These are phyloP conservation scores for Semicossyphus pulcher DNA, from an alignment of 2,113 vertebrate genomes.

Conservation along the genomic window DNA sequence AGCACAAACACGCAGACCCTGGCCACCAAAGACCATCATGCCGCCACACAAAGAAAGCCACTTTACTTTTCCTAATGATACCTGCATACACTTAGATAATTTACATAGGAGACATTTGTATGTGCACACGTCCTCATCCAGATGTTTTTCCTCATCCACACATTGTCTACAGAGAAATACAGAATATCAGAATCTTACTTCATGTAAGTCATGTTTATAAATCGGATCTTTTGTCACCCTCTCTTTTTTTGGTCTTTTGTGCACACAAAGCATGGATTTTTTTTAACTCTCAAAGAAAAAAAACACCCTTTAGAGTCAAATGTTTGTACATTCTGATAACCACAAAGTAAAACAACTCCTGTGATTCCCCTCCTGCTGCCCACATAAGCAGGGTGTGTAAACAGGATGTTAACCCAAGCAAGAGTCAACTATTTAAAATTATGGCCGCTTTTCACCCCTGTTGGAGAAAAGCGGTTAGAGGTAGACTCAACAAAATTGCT, in stretches of 20 bases:
- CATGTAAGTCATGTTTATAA: too few species aligned
- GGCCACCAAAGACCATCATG: constrained; percentile 75
- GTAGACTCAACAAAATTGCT: constrained; percentile 78
- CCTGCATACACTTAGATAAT: constrained; percentile 74
- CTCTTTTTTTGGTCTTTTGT: too few species aligned
- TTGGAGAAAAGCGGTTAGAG: constrained; percentile 48
- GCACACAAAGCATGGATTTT: too few species aligned
- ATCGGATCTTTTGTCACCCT: too few species aligned
- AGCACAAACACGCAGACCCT: constrained; percentile 62
- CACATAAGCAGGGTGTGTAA: constrained; percentile 73
- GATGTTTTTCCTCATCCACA: constrained; percentile 15
- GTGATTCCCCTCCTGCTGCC: constrained; percentile 57
- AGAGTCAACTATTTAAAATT: constrained; percentile 76
- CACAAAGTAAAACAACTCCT: constrained; percentile 61
- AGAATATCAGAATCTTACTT: too few species aligned
- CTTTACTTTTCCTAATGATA: constrained; percentile 80
- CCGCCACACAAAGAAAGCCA: constrained; percentile 72
- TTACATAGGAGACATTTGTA: constrained; percentile 58
- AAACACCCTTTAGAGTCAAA: too few species aligned
- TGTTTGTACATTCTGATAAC: constrained; percentile 56
- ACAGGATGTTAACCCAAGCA: constrained; percentile 77
- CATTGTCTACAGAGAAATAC: constrained; percentile 1
- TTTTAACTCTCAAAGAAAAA: too few species aligned
- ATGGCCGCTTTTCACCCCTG: constrained; percentile 55
- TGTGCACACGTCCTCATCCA: constrained; percentile 14